Evolutionary conservation across 2,888 invertebrate genomes (phyloP).

Genomic region (Laspeyria flexula): DNA sequence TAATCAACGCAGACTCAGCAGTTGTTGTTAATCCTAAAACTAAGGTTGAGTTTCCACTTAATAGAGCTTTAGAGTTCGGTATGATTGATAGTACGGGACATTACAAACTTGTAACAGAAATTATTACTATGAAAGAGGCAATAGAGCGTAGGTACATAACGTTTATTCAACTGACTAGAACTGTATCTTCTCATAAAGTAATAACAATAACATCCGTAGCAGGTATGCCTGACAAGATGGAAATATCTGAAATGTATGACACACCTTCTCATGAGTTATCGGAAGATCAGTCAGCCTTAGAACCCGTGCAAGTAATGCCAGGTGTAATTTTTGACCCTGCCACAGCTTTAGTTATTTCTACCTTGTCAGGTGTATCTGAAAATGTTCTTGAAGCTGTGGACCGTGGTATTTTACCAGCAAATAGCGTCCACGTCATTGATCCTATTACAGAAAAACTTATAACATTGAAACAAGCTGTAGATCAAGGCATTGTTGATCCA

Average conservation of each 20-base stretch:
- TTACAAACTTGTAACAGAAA: conserved; percentile 85
- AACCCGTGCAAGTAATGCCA: conserved; percentile 90
- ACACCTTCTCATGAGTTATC: conserved; percentile 39
- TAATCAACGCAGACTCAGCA: conserved; percentile 94
- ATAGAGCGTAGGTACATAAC: conserved; percentile 88
- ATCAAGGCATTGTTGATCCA: conserved; percentile 90
- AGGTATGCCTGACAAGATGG: conserved; percentile 90
- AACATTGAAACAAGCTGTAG: conserved; percentile 90
- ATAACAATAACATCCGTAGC: conserved; percentile 90
- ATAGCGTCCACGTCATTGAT: conserved; percentile 89
- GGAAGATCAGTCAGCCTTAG: conserved; percentile 80
- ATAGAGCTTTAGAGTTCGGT: conserved; percentile 91
- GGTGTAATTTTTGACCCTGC: conserved; percentile 93
- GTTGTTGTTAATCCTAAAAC: conserved; percentile 92
- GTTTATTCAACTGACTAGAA: conserved; percentile 82
- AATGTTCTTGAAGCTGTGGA: conserved; percentile 92
- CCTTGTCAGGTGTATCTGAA: conserved; percentile 89
- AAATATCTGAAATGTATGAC: conserved; percentile 86
- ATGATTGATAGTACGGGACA: conserved; percentile 92
- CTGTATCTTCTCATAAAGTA: conserved; percentile 84
- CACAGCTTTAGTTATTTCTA: conserved; percentile 90
- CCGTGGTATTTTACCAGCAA: conserved; percentile 89
- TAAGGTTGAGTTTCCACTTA: conserved; percentile 88
- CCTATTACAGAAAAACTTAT: conserved; percentile 89
- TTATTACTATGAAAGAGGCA: conserved; percentile 91